phyloP scores from a whole-genome alignment of 1,140 invertebrate species.

The Drosophila obscura region DNA sequence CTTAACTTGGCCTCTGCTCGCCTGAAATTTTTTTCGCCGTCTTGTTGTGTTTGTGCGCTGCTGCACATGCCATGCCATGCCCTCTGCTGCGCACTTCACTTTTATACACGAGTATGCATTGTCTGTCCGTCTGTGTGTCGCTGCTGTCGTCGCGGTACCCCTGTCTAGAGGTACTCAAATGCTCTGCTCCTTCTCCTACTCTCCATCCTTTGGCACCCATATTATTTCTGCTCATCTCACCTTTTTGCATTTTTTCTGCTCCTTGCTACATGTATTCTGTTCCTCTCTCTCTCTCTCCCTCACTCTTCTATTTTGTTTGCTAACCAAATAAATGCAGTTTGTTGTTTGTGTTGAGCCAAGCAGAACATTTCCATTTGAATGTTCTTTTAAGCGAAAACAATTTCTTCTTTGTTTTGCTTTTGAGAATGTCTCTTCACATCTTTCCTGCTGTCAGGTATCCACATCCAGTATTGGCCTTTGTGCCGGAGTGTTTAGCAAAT shows the following conservation, averaged over 20 bases:
- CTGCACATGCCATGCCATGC: slow-evolving; percentile 28
- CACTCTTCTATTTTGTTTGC: slow-evolving; percentile 47
- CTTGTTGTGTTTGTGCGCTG: slow-evolving; percentile 25
- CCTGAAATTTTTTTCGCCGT: slow-evolving; percentile 30
- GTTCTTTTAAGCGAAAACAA: slow-evolving; percentile 82
- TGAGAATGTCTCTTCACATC: slow-evolving; percentile 31
- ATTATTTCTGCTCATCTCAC: slow-evolving; percentile 20
- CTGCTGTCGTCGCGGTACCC: slow-evolving; percentile 33
- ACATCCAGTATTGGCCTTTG: slow-evolving; percentile 22
- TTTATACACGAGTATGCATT: slow-evolving; percentile 71
- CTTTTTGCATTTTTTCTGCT: slow-evolving; percentile 35
- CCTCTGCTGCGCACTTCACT: slow-evolving; percentile 61
- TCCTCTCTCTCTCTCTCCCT: too few species aligned
- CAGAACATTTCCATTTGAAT: slow-evolving; percentile 82
- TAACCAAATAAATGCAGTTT: slow-evolving; percentile 81
- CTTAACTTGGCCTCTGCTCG: slow-evolving; percentile 13
- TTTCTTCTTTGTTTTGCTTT: slow-evolving; percentile 82
- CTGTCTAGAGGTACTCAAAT: slow-evolving; percentile 70
- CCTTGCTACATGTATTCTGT: not conserved
- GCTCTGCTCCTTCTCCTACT: slow-evolving; percentile 54
- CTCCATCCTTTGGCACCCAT: slow-evolving; percentile 26
- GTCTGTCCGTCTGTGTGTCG: slow-evolving; percentile 50
- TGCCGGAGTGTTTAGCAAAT: slow-evolving; percentile 59
- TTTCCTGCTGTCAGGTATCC: not conserved
- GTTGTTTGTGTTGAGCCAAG: slow-evolving; percentile 82